Base-by-base conservation (phyloP, 2,888 invertebrate genomes). In the Oscheius sp. region DNA sequence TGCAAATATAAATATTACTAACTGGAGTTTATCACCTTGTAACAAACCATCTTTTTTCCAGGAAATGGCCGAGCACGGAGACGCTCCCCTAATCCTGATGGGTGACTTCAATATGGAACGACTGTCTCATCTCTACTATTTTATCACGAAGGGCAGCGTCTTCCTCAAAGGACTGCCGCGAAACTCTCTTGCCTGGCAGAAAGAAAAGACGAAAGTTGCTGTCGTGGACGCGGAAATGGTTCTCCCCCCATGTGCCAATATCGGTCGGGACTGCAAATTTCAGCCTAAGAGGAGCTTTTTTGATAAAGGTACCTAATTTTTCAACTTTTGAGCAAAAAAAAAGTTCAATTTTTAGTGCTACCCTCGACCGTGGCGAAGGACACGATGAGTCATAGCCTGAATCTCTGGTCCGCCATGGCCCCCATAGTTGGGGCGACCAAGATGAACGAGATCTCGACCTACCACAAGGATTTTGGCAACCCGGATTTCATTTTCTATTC, bases 41-140 rank as follows among this genome's bases (percentile, higher is more conserved):
- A 53, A 53, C 3, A 53, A 13, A 3, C 53, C n/a, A 4, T 63
- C 37, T 4, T 5, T 3, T 21, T 21, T 42, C 21, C 35, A 65
- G 72, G 72, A 71, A 55, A 55, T 72, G 70, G 53, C 59, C 1
- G 53, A 35, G 1, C 47, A 51, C 10, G 37, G 51, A 4, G 48
- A 65, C 7, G 79, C 78, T 47, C 96, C 96, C 0, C 92, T 95
- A 4, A 93, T 99, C 76, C 83, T 98, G 76, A 94, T 95, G 3
- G 99, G 99, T 0, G 99, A 99, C 90, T 94, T 98, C 78, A 99
- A 98, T 90, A 93, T 94, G 1, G 91, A 92, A 74, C 95, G 95
- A 0, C 90, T 92, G 58, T 93, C 94, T 55, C 92, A 93, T 1
- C 92, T 95, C 0, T 93, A 94, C 85, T 90, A 92, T 73, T 92